Conservation (phyloP, 2,888 invertebrate species). For the Myopa testacea region DNA sequence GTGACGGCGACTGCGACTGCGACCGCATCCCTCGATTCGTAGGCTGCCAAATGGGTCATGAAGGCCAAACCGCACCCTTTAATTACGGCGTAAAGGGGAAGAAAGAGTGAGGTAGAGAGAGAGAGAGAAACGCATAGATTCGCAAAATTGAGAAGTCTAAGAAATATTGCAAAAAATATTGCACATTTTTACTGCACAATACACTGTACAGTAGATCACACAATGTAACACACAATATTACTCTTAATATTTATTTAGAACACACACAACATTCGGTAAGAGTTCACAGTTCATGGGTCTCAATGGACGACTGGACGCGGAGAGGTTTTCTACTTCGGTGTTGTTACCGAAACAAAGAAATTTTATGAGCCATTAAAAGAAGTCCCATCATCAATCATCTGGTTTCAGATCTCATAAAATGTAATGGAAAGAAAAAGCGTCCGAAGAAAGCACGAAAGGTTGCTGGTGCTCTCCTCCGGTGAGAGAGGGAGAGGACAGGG, state of each 20-base stretch:
- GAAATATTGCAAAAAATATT: too few species aligned
- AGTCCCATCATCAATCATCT: background rate
- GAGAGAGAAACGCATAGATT: background rate
- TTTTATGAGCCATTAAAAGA: constrained; percentile 1
- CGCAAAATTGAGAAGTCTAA: too few species aligned
- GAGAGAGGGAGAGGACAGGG: background rate
- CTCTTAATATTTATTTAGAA: too few species aligned
- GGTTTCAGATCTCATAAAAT: background rate
- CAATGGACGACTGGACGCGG: too few species aligned
- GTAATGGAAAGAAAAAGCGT: background rate
- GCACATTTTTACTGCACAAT: too few species aligned
- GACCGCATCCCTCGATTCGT: background rate
- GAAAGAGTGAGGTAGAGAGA: background rate
- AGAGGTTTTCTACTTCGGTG: too few species aligned
- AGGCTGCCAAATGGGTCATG: constrained; percentile 35
- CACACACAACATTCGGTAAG: too few species aligned
- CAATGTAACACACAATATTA: too few species aligned
- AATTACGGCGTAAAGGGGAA: background rate
- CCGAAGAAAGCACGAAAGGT: background rate
- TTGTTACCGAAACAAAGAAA: background rate
- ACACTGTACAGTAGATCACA: too few species aligned
- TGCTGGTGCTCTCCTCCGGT: background rate
- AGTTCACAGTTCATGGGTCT: too few species aligned
- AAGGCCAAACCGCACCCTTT: constrained; percentile 32
- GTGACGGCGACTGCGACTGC: background rate